These are phyloP conservation scores for Gandaritis pyraliata DNA, from an alignment of 2,888 invertebrate species.

Conservation along the genomic window DNA sequence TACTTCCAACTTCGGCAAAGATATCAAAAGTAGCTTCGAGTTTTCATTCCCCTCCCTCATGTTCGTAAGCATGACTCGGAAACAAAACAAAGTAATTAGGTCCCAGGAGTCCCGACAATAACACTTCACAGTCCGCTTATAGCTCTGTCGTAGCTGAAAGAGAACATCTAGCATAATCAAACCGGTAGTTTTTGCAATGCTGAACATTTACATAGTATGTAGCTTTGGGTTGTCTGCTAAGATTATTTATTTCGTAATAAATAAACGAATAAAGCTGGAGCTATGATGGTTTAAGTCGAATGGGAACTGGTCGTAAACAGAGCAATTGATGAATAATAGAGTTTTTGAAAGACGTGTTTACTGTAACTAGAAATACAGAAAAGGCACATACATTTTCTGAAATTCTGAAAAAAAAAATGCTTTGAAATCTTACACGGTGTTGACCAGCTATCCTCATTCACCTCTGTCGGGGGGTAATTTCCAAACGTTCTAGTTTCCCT, in stretches of 20 bases:
- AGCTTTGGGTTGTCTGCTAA: too few relatives aligned
- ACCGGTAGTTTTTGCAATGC: background rate
- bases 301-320: too few relatives aligned
- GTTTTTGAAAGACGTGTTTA: too few relatives aligned
- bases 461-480: conserved; percentile 35
- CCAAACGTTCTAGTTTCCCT: conserved; percentile 43
- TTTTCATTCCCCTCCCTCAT: conserved; percentile 31
- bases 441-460: conserved; percentile 16
- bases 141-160: conserved; percentile 20
- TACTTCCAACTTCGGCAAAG: conserved; percentile 16
- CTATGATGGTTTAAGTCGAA: too few relatives aligned
- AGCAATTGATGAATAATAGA: too few relatives aligned
- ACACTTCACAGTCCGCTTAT: conserved; percentile 44
- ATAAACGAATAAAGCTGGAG: too few relatives aligned
- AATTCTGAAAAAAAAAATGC: too few relatives aligned
- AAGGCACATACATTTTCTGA: too few relatives aligned
- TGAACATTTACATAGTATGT: too few relatives aligned
- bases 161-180: conserved; percentile 12
- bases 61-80: conserved; percentile 33
- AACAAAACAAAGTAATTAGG: conserved; percentile 45
- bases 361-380: too few relatives aligned
- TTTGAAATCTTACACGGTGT: background rate
- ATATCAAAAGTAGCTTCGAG: conserved; percentile 28
- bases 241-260: too few relatives aligned
- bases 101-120: conserved; percentile 41